Evolutionary conservation across 2,113 vertebrate genomes (phyloP), one percentile per base, ranked within the genome.

Genomic region (Petrocephalus microphthalmus): DNA sequence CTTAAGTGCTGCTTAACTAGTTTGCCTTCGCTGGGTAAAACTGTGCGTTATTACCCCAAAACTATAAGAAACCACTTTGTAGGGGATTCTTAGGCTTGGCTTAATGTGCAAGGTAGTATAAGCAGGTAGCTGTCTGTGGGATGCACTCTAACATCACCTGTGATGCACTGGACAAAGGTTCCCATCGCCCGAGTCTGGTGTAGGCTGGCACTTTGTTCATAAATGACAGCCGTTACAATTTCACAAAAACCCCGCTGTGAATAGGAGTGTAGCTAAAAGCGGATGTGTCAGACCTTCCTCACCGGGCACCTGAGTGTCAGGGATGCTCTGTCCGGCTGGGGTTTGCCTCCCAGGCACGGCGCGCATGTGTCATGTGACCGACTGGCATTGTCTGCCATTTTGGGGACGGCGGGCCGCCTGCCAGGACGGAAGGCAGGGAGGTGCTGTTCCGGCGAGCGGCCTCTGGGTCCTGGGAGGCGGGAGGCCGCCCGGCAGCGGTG

Each of bases 401-500:
- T 25, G 57, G 7, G 57, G 57, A 64, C 3, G 57, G 8, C 22
- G 22, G 29, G 17, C 29, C 4, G 29, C 25, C 25, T 37, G 11
- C 17, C 1, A 37, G 33, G 37, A 19, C 1, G 5, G 2, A 2
- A 74, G 2, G 67, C 15, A 19, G 71, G 6, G 0, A 42, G 33
- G 5, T 37, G 10, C 17, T 2, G 15, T 78, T 19, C 53, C 11
- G 3, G 17, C 13, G 17, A 8, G 11, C 33, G 15, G 33, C 5
- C 33, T 17, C 33, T 78, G 71, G 33, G 19, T 19, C 2, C 71
- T 78, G 85, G 84, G 85, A 84, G 83, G 25, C 86, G 64, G 87
- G 71, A 89, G 92, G 89, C 93, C 85, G 25, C 60, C 7, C 54
- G 90, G 92, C 91, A 93, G 93, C 88, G 84, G 37, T 87, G 85